Percentiles rank a stretch among this genome's conserved stretches.
Conservation (phyloP, 2,888 invertebrate species). For the Serripes groenlandicus region DNA sequence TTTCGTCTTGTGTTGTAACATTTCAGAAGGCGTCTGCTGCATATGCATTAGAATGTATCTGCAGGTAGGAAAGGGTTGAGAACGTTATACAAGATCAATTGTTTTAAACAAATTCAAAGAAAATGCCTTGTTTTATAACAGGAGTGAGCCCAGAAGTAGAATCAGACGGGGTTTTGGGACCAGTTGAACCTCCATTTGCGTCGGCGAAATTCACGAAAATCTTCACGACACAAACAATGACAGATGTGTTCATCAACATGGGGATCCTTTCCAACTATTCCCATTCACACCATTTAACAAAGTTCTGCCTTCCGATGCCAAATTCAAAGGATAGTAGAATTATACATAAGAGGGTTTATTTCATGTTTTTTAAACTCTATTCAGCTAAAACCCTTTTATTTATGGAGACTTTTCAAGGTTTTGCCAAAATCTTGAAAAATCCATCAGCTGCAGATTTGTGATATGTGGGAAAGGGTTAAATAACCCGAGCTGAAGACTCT, state of each 20-base stretch:
- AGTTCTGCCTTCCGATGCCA: constrained; percentile 96
- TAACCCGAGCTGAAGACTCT: too few relatives aligned
- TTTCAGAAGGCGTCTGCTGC: too few relatives aligned
- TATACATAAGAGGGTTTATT: too few relatives aligned
- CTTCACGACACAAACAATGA: constrained; percentile 87
- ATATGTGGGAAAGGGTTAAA: too few relatives aligned
- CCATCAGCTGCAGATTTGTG: too few relatives aligned
- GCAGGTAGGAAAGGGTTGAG: too few relatives aligned
- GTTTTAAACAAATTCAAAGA: not conserved
- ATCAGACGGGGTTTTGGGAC: constrained; percentile 95
- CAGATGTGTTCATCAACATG: constrained; percentile 74
- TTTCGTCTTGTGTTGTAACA: not conserved
- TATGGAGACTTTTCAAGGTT: too few relatives aligned
- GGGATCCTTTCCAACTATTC: constrained; percentile 95
- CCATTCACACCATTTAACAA: constrained; percentile 96
- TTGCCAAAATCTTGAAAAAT: too few relatives aligned
- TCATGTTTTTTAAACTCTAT: too few relatives aligned
- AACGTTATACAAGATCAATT: too few relatives aligned
- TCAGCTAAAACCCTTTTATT: too few relatives aligned
- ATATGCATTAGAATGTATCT: too few relatives aligned
- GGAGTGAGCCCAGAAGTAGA: constrained; percentile 79
- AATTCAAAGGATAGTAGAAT: constrained; percentile 95
- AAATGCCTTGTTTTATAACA: constrained; percentile 18
- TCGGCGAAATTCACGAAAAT: constrained; percentile 95
- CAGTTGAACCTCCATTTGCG: constrained; percentile 96